Conservation (phyloP, 2,797 vertebrate genomes). For the Sebastes steindachneri region DNA sequence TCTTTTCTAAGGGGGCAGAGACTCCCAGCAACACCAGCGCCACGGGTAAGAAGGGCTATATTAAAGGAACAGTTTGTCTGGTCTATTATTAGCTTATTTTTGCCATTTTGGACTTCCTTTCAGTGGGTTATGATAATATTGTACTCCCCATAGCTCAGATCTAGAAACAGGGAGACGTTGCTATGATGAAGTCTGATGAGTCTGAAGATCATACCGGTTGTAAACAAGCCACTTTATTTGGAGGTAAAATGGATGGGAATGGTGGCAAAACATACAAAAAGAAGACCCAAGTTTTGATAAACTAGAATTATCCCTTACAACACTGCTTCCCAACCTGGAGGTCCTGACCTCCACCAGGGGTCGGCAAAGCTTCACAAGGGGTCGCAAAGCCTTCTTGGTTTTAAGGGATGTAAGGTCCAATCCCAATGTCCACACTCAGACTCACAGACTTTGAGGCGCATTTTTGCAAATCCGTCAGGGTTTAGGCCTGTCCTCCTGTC, state of each 20-base stretch:
- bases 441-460: too few species aligned
- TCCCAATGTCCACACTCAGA: too few species aligned
- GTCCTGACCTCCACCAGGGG: too few species aligned
- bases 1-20: conserved; percentile 87
- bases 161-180: background rate
- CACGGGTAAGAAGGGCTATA: conserved; percentile 55
- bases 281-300: background rate
- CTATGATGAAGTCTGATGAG: background rate
- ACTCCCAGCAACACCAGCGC: conserved; percentile 14
- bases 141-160: background rate
- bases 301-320: background rate
- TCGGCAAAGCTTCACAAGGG: too few species aligned
- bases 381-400: too few species aligned
- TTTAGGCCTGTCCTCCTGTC: too few species aligned
- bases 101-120: background rate
- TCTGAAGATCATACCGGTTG: background rate
- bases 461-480: too few species aligned
- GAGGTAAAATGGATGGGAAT: background rate
- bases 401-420: too few species aligned
- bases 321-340: too few species aligned
- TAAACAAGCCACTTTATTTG: background rate
- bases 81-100: background rate
- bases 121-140: background rate
- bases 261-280: background rate
- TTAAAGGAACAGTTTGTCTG: background rate